Conservation (phyloP, 2,797 vertebrate genomes). For the Babyrousa celebensis region DNA sequence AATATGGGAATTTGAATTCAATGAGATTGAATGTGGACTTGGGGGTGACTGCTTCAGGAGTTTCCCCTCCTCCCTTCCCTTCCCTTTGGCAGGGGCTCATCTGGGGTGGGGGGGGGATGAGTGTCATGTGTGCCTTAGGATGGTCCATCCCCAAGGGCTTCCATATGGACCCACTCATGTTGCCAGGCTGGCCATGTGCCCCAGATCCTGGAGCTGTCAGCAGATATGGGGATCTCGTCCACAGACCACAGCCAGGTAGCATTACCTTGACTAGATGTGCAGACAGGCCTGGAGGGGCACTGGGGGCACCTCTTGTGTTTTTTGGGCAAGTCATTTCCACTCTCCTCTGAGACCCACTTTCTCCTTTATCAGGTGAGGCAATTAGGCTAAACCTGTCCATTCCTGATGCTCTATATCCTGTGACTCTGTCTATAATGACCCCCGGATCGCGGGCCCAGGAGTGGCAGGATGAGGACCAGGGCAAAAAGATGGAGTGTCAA, state of each 20-base stretch:
- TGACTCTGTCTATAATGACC: constrained; percentile 43
- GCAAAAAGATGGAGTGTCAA: background rate
- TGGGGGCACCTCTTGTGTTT: background rate
- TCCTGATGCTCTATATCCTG: background rate
- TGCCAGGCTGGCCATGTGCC: background rate
- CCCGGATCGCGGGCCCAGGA: background rate
- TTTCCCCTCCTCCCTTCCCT: background rate
- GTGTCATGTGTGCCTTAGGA: background rate
- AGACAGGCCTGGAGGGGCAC: background rate
- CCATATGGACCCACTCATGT: background rate
- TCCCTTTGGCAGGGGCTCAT: background rate
- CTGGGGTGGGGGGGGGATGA: background rate
- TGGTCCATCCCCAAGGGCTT: background rate
- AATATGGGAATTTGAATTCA: background rate
- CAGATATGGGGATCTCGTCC: background rate
- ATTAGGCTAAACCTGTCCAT: background rate
- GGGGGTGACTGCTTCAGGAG: background rate
- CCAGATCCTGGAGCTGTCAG: background rate
- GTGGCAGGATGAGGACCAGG: background rate
- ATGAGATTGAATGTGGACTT: background rate
- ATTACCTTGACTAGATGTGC: background rate
- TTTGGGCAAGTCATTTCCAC: background rate
- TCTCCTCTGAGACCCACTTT: background rate
- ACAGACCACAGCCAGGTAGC: background rate
- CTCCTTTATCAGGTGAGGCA: background rate